A percentile compares a stretch with the other conserved stretches of the same genome.
Evolutionary conservation across 2,113 vertebrate genomes (phyloP).

Genomic region (Plecturocebus donacophilus): DNA sequence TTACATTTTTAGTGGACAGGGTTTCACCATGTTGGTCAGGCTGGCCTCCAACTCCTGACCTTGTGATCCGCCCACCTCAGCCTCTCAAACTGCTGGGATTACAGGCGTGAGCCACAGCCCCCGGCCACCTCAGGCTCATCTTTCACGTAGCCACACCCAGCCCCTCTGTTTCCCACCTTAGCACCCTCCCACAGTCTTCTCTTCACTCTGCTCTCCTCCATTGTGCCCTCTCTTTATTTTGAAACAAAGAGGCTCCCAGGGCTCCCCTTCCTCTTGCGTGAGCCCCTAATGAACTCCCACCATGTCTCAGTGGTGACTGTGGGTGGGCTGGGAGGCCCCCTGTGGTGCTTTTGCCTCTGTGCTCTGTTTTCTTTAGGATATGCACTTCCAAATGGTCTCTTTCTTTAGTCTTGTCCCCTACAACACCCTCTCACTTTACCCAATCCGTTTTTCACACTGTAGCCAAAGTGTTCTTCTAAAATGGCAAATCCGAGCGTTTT

Average conservation of each 20-base stretch:
- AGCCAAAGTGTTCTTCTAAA: background rate
- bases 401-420: background rate
- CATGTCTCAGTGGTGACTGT: too few relatives aligned
- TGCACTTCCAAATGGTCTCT: too few relatives aligned
- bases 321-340: too few relatives aligned
- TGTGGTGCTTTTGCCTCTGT: background rate
- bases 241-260: too few relatives aligned
- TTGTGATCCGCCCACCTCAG: too few relatives aligned
- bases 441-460: fast-evolving
- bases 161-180: background rate
- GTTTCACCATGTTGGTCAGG: too few relatives aligned
- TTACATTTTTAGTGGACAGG: too few relatives aligned
- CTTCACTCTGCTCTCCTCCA: background rate
- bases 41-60: too few relatives aligned
- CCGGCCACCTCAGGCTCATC: background rate
- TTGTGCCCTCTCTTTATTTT: background rate
- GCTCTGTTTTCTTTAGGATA: background rate
- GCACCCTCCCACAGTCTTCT: background rate
- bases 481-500: background rate
- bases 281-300: background rate
- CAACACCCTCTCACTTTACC: fast-evolving
- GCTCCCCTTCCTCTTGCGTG: background rate
- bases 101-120: too few relatives aligned
- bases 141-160: background rate
- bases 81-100: too few relatives aligned